Conservation (phyloP, 2,113 vertebrate species). For the Eulacestoma nigropectus region DNA sequence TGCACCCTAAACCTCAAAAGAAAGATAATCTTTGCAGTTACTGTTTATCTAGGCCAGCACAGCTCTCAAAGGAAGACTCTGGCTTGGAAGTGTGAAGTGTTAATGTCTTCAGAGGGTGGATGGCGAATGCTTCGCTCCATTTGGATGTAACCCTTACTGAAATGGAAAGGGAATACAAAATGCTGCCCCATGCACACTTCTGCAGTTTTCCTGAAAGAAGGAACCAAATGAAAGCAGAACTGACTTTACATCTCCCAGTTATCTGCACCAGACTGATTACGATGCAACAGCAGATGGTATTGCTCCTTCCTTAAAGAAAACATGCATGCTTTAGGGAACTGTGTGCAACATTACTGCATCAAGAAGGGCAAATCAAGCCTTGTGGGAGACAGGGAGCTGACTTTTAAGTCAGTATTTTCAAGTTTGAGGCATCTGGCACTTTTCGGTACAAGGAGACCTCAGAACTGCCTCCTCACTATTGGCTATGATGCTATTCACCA, state of each 20-base stretch:
- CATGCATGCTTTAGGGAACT: neutral
- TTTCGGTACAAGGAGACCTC: neutral
- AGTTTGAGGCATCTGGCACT: neutral
- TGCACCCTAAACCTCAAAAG: neutral
- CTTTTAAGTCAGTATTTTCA: neutral
- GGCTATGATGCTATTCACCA: rapidly evolving
- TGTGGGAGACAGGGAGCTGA: neutral
- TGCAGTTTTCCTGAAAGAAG: neutral
- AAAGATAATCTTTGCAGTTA: neutral
- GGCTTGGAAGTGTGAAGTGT: neutral
- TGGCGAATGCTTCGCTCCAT: neutral
- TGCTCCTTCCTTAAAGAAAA: neutral
- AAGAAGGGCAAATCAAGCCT: neutral
- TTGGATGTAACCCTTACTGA: neutral
- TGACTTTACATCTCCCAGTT: neutral
- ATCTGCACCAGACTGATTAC: neutral
- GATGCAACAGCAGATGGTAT: neutral
- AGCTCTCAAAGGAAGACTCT: neutral
- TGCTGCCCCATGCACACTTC: neutral
- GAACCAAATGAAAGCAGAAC: neutral
- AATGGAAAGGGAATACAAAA: neutral
- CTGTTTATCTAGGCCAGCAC: neutral
- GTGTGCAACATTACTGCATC: neutral
- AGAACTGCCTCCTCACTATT: neutral
- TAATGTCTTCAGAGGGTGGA: neutral